phyloP scores from a whole-genome alignment of 2,888 invertebrate genomes.

The Eupsilia transversa region DNA sequence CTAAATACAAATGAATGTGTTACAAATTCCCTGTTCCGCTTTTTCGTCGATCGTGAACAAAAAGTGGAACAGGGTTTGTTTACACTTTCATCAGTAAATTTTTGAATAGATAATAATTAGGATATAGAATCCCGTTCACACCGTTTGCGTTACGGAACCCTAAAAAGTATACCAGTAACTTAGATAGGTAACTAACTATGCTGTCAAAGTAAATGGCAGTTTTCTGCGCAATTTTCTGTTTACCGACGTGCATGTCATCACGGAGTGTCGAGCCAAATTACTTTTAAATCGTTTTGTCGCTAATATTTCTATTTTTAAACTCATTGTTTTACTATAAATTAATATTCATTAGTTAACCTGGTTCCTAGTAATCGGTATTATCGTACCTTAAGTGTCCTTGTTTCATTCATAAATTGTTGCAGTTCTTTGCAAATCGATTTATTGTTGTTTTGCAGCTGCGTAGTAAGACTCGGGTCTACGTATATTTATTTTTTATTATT shows the following conservation, averaged over 20 bases:
- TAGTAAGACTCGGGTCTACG: background rate
- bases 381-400: background rate
- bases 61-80: background rate
- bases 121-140: background rate
- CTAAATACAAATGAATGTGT: no score
- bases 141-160: background rate
- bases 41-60: no score
- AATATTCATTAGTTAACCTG: slow-evolving; percentile 5
- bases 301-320: background rate
- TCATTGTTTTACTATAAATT: slow-evolving; percentile 4
- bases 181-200: no score
- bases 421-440: background rate
- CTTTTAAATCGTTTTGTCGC: slow-evolving; percentile 2
- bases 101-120: background rate
- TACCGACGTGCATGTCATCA: slow-evolving; percentile 16
- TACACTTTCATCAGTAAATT: background rate
- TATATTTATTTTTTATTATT: background rate
- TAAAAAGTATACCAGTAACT: background rate
- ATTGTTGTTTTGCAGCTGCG: background rate
- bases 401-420: slow-evolving; percentile 1
- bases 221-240: slow-evolving; percentile 3
- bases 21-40: no score
- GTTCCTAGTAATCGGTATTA: background rate
- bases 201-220: background rate
- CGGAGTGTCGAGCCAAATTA: background rate